Base-by-base conservation (phyloP, 2,888 invertebrate genomes). In the Seira ritae region DNA sequence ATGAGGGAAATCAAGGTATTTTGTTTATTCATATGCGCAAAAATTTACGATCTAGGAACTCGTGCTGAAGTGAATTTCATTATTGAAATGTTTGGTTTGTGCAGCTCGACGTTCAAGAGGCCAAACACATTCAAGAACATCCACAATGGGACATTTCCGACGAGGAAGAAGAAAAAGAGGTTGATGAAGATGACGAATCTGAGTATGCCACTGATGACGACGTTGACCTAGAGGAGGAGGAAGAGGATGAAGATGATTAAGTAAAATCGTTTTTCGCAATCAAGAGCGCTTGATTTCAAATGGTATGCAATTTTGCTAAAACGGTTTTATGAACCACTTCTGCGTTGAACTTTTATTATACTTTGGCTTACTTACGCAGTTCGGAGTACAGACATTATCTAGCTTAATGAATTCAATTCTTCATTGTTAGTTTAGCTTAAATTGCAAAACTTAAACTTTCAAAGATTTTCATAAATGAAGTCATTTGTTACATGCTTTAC, bases 141-240 rank as follows among this genome's bases (percentile, higher is more conserved):
- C 98, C 98, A n/a, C 98, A 98, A 92, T 98, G 98, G 98, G 97
- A 98, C 90, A 95, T 98, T 90, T 96, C 96, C 87, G 97, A 97
- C 90, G 97, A 98, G 70, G 98, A 98, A 90, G 95, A 95, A 82
- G 95, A 95, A 81, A 93, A 93, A 89, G 92, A 93, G 89, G 93
- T 93, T 70, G 93, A 55, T 55, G 55, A 94, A 87, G 92, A 93
- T 86, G 94, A 93, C 68, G 91, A 91, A 89, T 94, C 94, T 84
- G 94, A 94, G 90, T 94, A 93, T 89, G 93, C 94, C 42, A 94
- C 94, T 24, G 94, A 94, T 89, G 94, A 94, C 89, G 94, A 94
- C 62, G 89, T 89, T 37, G 89, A 89, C 42, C 89, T 90, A 15
- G 89, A 89, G 46, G 89, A 88, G 8, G 87, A 85, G 0, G 85